These are phyloP conservation scores for Anas bahamensis DNA, from an alignment of 2,797 vertebrate genomes.

Conservation along the genomic window DNA sequence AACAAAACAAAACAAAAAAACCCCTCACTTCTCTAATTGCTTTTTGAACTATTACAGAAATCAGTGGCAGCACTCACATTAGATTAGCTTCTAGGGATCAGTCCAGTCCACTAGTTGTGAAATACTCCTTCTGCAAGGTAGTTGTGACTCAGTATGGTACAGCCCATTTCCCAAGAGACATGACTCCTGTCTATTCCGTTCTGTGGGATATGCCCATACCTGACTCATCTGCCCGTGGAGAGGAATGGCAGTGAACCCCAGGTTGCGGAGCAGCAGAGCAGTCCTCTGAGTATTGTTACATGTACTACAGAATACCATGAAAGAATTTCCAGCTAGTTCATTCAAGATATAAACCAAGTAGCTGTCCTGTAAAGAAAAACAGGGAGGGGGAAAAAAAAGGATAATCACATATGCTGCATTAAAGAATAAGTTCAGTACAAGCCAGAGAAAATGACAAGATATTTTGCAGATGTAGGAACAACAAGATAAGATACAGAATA, in stretches of 20 bases:
- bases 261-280: constrained; percentile 91
- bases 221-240: constrained; percentile 98
- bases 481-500: background rate
- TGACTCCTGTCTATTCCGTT: background rate
- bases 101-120: background rate
- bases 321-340: constrained; percentile 97
- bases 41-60: background rate
- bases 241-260: constrained; percentile 97
- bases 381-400: background rate
- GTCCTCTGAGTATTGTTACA: constrained; percentile 96
- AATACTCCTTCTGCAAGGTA: background rate
- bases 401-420: background rate
- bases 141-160: background rate
- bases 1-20: background rate
- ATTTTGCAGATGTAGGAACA: background rate
- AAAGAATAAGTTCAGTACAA: background rate
- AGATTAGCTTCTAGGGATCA: background rate
- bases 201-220: constrained; percentile 75
- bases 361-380: constrained; percentile 86
- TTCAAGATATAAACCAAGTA: constrained; percentile 97
- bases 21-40: background rate
- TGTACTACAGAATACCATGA: constrained; percentile 97
- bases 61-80: background rate
- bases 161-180: background rate
- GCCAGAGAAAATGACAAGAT: background rate